Percentiles rank a stretch among this genome's conserved stretches.
phyloP scores from a whole-genome alignment of 2,888 invertebrate genomes.

The Epistrophe grossulariae region DNA sequence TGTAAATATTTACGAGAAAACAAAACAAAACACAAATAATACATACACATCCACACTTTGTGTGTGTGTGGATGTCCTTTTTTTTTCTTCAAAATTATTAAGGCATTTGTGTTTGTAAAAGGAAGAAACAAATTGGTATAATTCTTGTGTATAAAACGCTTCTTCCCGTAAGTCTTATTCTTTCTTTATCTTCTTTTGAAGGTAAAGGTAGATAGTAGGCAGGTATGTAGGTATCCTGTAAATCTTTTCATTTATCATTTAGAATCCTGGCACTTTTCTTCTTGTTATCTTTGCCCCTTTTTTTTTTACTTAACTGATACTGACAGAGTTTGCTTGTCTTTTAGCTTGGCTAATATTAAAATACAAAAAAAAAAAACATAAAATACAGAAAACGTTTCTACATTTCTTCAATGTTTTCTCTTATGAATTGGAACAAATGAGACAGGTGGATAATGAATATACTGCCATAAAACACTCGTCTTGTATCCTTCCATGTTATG shows the following conservation, averaged over 20 bases:
- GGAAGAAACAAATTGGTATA: slow-evolving; percentile 19
- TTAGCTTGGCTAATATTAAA: slow-evolving; percentile 7
- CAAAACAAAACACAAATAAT: neutral
- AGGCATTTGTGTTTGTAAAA: neutral
- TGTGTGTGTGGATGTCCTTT: neutral
- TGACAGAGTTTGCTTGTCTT: slow-evolving; percentile 6
- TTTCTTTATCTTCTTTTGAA: slow-evolving; percentile 10
- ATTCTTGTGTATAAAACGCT: neutral
- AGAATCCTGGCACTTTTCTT: slow-evolving; percentile 32
- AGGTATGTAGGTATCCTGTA: neutral
- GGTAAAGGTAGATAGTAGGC: neutral
- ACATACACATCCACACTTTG: slow-evolving; percentile 4
- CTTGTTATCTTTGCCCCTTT: slow-evolving; percentile 28
- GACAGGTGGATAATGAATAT: slow-evolving; percentile 62
- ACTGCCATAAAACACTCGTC: slow-evolving; percentile 31
- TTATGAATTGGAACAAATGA: slow-evolving; percentile 35
- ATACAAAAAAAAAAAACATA: neutral
- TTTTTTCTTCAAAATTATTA: neutral
- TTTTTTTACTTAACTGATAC: slow-evolving; percentile 1
- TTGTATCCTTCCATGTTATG: neutral
- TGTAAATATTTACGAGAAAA: slow-evolving; percentile 21
- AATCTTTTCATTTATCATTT: slow-evolving; percentile 61
- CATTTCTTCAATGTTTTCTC: slow-evolving; percentile 30
- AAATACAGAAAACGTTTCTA: slow-evolving; percentile 49
- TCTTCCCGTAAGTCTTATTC: neutral